Conservation (phyloP, 2,888 invertebrate species). For the Bellardia pandia region DNA sequence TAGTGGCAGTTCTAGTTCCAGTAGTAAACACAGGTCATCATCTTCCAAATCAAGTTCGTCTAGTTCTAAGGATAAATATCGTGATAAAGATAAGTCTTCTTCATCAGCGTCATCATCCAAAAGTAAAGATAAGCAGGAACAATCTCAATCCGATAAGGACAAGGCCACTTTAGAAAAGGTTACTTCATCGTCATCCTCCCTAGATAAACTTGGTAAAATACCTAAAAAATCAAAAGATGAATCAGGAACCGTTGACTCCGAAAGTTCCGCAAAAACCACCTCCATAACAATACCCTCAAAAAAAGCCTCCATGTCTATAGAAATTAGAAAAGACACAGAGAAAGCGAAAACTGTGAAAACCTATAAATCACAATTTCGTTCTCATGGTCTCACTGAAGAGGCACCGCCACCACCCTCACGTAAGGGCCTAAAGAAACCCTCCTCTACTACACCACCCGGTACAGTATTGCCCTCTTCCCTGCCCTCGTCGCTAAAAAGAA, state of each 20-base stretch:
- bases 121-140: slow-evolving; percentile 77
- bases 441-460: slow-evolving; percentile 82
- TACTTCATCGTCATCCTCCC: slow-evolving; percentile 88
- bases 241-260: slow-evolving; percentile 74
- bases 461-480: slow-evolving; percentile 76
- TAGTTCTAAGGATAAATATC: slow-evolving; percentile 85
- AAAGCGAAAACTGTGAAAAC: slow-evolving; percentile 96
- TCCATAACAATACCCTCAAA: slow-evolving; percentile 83
- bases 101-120: slow-evolving; percentile 69
- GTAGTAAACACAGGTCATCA: slow-evolving; percentile 78
- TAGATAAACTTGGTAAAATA: slow-evolving; percentile 91
- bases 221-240: slow-evolving; percentile 88
- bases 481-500: slow-evolving; percentile 77
- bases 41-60: slow-evolving; percentile 74
- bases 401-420: slow-evolving; percentile 93
- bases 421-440: slow-evolving; percentile 87
- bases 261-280: slow-evolving; percentile 76
- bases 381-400: slow-evolving; percentile 95
- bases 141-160: slow-evolving; percentile 87
- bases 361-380: slow-evolving; percentile 95
- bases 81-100: slow-evolving; percentile 79
- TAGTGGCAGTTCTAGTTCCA: slow-evolving; percentile 82
- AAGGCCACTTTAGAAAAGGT: slow-evolving; percentile 88
- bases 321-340: slow-evolving; percentile 89
- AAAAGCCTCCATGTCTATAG: slow-evolving; percentile 92